Evolutionary conservation across 2,797 vertebrate species (phyloP).

Genomic region (Odontamblyopus rebecca): DNA sequence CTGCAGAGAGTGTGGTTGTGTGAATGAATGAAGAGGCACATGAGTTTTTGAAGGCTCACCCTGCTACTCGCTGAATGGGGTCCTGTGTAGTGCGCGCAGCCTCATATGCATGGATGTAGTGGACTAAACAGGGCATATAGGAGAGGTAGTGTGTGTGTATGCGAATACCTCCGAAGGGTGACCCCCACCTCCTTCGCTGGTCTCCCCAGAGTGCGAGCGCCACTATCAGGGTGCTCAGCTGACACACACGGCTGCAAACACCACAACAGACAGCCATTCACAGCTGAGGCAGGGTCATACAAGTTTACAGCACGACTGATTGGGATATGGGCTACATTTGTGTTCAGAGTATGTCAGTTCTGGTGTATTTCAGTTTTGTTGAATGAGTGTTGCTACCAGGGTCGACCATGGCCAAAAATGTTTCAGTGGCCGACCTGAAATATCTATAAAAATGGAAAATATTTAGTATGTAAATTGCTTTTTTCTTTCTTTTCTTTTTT

Average conservation of each 20-base stretch:
- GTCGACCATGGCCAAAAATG: neutral
- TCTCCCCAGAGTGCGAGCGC: neutral
- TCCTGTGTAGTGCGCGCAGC: conserved; percentile 58
- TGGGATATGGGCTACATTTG: conserved; percentile 3
- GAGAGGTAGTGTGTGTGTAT: conserved; percentile 27
- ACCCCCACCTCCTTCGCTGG: conserved; percentile 37
- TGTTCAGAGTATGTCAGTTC: neutral
- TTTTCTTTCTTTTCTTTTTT: no score
- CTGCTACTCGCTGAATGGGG: conserved; percentile 56
- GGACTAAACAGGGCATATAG: conserved; percentile 29
- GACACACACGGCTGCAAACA: conserved; percentile 25
- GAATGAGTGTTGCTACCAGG: neutral
- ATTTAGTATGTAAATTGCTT: no score
- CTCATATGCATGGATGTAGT: conserved; percentile 51
- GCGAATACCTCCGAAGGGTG: conserved; percentile 35
- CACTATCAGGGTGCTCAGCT: conserved; percentile 31
- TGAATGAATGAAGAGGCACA: conserved; percentile 37
- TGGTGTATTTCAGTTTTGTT: neutral
- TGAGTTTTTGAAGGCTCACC: conserved; percentile 39
- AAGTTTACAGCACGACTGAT: conserved; percentile 10
- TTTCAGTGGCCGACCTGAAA: no score
- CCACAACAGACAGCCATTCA: conserved; percentile 28
- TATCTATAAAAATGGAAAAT: no score
- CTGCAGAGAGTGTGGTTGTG: conserved; percentile 33
- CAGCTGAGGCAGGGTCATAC: conserved; percentile 15